phyloP scores from a whole-genome alignment of 2,113 vertebrate genomes.

The Mesoclemmys tuberculata region DNA sequence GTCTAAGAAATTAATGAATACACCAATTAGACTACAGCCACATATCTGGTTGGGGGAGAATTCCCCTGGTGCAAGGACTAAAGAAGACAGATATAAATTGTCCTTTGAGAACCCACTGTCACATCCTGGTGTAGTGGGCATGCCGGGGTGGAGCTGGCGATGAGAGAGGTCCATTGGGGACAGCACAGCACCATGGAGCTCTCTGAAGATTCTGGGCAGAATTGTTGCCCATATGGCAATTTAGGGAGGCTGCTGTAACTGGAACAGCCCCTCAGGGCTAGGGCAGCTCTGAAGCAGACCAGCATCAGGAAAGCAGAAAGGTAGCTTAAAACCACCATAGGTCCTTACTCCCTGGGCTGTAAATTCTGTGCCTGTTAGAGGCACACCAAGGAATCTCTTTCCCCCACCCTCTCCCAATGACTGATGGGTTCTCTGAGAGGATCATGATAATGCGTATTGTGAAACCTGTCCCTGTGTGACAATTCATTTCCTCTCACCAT shows the following conservation, averaged over 20 bases:
- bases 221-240: background rate
- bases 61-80: background rate
- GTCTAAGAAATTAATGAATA: background rate
- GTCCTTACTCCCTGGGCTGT: background rate
- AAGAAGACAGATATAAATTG: background rate
- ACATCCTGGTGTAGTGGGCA: background rate
- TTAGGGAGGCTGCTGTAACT: background rate
- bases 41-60: background rate
- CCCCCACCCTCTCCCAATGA: background rate
- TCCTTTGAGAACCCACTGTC: background rate
- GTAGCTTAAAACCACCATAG: background rate
- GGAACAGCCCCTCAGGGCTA: fast-evolving
- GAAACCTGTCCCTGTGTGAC: background rate
- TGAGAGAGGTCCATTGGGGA: background rate
- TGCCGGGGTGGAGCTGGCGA: background rate
- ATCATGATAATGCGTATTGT: background rate
- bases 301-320: background rate
- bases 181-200: background rate
- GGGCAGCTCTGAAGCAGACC: background rate
- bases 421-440: background rate
- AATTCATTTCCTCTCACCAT: background rate
- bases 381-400: background rate
- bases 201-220: background rate
- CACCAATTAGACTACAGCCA: background rate
- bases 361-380: background rate